A percentile compares a stretch with the other conserved stretches of the same genome.
Conservation (phyloP, 1,140 invertebrate genomes). For the Procambarus clarkii region DNA sequence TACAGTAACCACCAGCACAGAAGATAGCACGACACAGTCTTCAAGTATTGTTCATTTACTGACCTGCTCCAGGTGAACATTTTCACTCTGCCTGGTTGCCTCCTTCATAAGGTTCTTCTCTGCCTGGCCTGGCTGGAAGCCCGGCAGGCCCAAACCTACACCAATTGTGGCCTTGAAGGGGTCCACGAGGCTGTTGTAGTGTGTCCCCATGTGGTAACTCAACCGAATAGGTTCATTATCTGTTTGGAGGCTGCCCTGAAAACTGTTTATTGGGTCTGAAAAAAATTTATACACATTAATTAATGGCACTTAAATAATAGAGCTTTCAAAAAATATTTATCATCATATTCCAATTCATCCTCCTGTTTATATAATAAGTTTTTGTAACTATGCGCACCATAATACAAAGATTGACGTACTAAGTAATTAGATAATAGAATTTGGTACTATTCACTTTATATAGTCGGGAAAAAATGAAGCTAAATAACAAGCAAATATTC, state of each 20-base stretch:
- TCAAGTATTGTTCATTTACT: neutral
- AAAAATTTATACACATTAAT: neutral
- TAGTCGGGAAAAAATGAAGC: too few relatives aligned
- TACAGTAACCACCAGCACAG: too few relatives aligned
- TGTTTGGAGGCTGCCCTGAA: slow-evolving; percentile 84
- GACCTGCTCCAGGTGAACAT: slow-evolving; percentile 89
- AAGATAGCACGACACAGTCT: too few relatives aligned
- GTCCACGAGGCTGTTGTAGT: slow-evolving; percentile 94
- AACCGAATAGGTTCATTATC: slow-evolving; percentile 87
- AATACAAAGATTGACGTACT: too few relatives aligned
- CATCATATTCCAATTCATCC: too few relatives aligned
- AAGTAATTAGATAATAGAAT: too few relatives aligned
- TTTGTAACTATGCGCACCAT: too few relatives aligned
- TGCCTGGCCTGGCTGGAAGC: slow-evolving; percentile 87
- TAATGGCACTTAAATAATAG: too few relatives aligned
- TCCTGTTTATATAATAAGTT: too few relatives aligned
- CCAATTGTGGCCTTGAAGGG: slow-evolving; percentile 83
- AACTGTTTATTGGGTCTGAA: slow-evolving; percentile 92
- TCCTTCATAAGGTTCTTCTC: slow-evolving; percentile 87
- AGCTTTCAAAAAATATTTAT: too few relatives aligned
- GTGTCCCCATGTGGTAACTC: slow-evolving; percentile 92
- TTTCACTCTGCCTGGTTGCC: slow-evolving; percentile 88
- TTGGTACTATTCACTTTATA: too few relatives aligned
- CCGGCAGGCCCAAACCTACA: slow-evolving; percentile 84
- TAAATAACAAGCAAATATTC: too few relatives aligned